phyloP scores from a whole-genome alignment of 2,113 vertebrate genomes.

The Carlito syrichta region DNA sequence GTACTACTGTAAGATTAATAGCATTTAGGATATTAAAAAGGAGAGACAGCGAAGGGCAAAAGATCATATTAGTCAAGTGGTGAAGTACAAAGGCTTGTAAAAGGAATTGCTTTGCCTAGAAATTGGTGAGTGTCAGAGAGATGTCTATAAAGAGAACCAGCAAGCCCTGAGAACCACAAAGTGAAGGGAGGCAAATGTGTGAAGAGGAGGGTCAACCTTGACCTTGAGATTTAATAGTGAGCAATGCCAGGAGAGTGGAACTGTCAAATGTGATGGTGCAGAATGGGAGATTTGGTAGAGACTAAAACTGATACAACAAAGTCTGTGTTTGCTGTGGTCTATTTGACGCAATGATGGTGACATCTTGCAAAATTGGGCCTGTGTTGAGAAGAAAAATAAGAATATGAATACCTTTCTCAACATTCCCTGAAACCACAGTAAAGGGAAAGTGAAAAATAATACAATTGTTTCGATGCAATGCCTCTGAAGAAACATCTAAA shows the following conservation, averaged over 20 bases:
- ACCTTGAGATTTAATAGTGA: neutral
- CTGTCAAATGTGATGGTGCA: neutral
- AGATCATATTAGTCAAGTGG: neutral
- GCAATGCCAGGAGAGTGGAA: neutral
- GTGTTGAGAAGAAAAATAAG: neutral
- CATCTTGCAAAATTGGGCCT: neutral
- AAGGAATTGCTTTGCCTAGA: neutral
- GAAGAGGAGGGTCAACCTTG: neutral
- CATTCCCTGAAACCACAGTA: neutral
- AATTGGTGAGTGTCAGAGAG: neutral
- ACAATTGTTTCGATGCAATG: neutral
- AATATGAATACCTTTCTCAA: neutral
- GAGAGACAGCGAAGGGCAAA: neutral
- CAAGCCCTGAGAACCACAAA: neutral
- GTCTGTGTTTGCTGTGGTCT: neutral
- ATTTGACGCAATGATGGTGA: neutral
- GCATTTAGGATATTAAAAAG: constrained; percentile 40
- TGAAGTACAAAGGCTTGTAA: constrained; percentile 7
- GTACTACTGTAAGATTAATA: neutral
- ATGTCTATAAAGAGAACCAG: neutral
- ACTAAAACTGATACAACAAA: neutral
- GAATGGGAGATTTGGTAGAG: neutral
- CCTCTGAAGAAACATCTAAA: neutral
- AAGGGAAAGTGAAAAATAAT: neutral
- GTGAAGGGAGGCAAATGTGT: neutral